Conservation (phyloP, 2,113 vertebrate genomes). For the Pristiophorus japonicus region DNA sequence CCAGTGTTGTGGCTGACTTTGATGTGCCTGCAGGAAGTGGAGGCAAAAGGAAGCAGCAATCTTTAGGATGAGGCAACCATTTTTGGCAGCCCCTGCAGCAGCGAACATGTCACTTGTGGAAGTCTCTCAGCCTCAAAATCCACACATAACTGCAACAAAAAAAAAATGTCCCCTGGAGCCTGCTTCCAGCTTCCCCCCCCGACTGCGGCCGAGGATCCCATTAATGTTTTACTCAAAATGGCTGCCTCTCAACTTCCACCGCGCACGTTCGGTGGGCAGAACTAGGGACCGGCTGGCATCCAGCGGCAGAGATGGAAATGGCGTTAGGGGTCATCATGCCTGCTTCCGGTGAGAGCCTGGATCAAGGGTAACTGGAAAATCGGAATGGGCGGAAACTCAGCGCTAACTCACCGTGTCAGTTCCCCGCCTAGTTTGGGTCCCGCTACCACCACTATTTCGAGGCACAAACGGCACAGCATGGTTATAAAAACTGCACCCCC, state of each 20-base stretch:
- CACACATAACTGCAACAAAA: background rate
- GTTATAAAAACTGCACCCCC: background rate
- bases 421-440: background rate
- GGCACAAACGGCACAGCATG: background rate
- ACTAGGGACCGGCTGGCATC: background rate
- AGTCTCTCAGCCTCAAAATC: background rate
- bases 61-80: background rate
- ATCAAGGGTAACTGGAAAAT: background rate
- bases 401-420: background rate
- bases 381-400: background rate
- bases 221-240: background rate
- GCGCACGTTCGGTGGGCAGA: background rate
- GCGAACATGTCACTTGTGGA: background rate
- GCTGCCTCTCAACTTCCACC: background rate
- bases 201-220: background rate
- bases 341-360: background rate
- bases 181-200: too few species aligned
- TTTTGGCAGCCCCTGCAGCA: background rate
- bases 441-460: background rate
- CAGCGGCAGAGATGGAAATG: too few species aligned
- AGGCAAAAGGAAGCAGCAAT: background rate
- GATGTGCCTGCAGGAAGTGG: background rate
- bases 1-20: too few species aligned
- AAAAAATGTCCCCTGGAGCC: background rate
- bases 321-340: background rate